phyloP scores from a whole-genome alignment of 2,113 vertebrate genomes.

The Forbesichthys papilliferus region DNA sequence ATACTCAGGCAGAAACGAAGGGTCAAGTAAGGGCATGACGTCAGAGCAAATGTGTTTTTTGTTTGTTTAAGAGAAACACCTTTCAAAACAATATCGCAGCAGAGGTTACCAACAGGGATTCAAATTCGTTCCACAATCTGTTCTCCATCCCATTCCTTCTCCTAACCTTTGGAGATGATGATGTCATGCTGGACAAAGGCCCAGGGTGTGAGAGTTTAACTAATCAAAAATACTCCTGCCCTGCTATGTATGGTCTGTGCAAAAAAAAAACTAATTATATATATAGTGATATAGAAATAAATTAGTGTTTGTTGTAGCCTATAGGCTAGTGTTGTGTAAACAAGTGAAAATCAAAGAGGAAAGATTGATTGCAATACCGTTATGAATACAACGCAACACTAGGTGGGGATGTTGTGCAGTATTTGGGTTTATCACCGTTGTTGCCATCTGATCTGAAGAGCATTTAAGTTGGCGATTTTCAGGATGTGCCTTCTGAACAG shows the following conservation, averaged over 20 bases:
- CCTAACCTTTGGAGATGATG: conserved; percentile 61
- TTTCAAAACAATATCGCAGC: conserved; percentile 60
- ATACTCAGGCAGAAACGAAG: neutral
- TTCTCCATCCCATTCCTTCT: conserved; percentile 53
- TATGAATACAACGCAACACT: conserved; percentile 43
- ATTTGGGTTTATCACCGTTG: neutral
- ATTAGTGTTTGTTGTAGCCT: too few species aligned
- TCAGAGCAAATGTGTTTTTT: conserved; percentile 15
- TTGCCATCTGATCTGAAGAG: neutral
- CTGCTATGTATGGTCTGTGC: conserved; percentile 38
- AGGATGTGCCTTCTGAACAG: neutral
- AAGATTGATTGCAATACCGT: neutral
- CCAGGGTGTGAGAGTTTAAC: conserved; percentile 68
- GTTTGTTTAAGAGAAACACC: conserved; percentile 49
- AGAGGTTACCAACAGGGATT: conserved; percentile 48
- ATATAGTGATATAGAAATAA: too few species aligned
- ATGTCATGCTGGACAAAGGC: conserved; percentile 69
- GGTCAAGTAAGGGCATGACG: conserved; percentile 40
- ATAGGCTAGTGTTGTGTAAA: neutral
- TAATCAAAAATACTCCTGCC: conserved; percentile 69
- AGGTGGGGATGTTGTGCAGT: conserved; percentile 62
- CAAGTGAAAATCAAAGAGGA: neutral
- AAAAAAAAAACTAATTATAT: conserved; percentile 41
- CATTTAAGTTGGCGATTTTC: conserved; percentile 10
- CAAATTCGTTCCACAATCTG: conserved; percentile 48